Evolutionary conservation across 2,888 invertebrate species (phyloP).

Genomic region (Rhingia rostrata): DNA sequence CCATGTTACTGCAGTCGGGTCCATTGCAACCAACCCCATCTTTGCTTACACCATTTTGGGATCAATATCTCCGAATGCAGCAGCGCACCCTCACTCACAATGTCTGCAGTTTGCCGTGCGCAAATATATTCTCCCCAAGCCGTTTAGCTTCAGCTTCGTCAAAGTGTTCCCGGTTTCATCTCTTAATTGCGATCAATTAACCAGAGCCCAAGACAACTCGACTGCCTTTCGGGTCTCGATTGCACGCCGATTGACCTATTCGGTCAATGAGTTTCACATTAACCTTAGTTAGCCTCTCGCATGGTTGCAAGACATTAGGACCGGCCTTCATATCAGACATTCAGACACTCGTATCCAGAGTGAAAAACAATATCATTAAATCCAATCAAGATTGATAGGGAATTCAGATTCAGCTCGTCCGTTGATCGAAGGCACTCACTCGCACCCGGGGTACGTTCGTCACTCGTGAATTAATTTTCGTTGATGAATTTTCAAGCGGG

Average conservation of each 20-base stretch:
- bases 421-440: conserved; percentile 31
- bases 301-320: conserved; percentile 53
- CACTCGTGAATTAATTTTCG: conserved; percentile 37
- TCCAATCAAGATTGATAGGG: conserved; percentile 69
- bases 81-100: conserved; percentile 17
- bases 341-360: conserved; percentile 39
- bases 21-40: conserved; percentile 16
- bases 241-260: conserved; percentile 77
- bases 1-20: conserved; percentile 12
- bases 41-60: background rate
- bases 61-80: conserved; percentile 31
- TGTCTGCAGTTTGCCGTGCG: background rate
- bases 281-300: conserved; percentile 81
- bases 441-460: conserved; percentile 4
- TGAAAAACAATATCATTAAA: conserved; percentile 73
- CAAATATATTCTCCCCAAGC: conserved; percentile 39
- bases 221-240: conserved; percentile 43
- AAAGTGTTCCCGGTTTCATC: conserved; percentile 14
- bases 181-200: conserved; percentile 70
- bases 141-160: conserved; percentile 24
- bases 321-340: conserved; percentile 50
- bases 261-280: conserved; percentile 81
- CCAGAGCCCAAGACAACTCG: conserved; percentile 15
- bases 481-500: conserved; percentile 19
- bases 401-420: conserved; percentile 61